Evolutionary conservation across 2,797 vertebrate species (phyloP).

Genomic region (Mergus octosetaceus): DNA sequence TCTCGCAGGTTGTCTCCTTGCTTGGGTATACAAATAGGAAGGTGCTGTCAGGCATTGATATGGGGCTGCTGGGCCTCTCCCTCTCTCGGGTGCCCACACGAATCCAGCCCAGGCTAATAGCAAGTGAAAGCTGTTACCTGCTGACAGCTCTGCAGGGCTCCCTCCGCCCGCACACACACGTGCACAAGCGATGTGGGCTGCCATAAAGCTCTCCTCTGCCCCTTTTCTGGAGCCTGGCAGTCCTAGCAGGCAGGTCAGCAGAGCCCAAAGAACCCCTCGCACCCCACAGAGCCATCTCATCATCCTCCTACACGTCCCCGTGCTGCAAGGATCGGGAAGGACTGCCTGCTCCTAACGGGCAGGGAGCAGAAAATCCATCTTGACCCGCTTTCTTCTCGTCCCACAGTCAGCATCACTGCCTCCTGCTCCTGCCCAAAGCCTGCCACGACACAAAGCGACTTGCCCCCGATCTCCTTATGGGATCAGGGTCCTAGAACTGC

Average conservation of each 20-base stretch:
- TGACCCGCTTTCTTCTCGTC: neutral
- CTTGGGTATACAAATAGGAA: neutral
- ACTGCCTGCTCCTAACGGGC: neutral
- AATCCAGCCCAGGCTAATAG: neutral
- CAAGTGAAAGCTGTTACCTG: slow-evolving; percentile 13
- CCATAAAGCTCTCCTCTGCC: neutral
- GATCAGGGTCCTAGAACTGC: neutral
- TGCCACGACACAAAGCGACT: neutral
- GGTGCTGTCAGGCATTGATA: slow-evolving; percentile 21
- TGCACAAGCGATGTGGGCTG: fast-evolving
- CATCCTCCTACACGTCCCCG: fast-evolving
- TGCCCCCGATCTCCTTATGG: neutral
- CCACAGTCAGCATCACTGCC: fast-evolving
- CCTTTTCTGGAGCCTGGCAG: neutral
- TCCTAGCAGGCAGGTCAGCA: neutral
- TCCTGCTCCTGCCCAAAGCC: neutral
- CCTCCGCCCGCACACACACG: neutral
- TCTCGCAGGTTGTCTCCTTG: slow-evolving; percentile 51
- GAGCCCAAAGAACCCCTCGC: neutral
- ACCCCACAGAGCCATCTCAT: neutral
- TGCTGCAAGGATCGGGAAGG: fast-evolving
- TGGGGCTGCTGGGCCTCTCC: neutral
- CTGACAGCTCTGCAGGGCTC: neutral
- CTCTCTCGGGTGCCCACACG: neutral
- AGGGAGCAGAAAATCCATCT: neutral